Evolutionary conservation across 2,888 invertebrate species (phyloP).

Genomic region (Aleiodes alternator): DNA sequence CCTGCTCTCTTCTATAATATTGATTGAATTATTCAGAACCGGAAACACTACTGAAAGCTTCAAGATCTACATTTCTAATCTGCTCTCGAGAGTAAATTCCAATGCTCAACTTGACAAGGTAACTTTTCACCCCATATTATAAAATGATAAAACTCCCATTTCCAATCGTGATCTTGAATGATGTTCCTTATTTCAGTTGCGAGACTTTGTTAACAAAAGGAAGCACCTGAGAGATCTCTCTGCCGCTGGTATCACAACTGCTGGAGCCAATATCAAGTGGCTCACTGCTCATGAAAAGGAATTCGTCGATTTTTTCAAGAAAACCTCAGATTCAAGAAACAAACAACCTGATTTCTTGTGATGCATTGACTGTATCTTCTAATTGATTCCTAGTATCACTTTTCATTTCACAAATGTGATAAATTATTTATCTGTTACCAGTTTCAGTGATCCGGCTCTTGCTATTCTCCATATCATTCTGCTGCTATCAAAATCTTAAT

Average conservation of each 20-base stretch:
- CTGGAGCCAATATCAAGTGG: slow-evolving; percentile 45
- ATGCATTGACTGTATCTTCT: slow-evolving; percentile 6
- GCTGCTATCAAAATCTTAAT: no score
- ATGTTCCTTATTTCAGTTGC: slow-evolving; percentile 31
- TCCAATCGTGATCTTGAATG: not conserved
- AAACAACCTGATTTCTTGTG: not conserved
- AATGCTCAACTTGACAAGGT: slow-evolving; percentile 46
- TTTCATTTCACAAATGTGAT: slow-evolving; percentile 9
- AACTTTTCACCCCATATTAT: not conserved
- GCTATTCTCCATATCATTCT: not conserved
- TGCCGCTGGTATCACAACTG: slow-evolving; percentile 18
- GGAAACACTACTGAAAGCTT: not conserved
- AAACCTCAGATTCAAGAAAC: not conserved
- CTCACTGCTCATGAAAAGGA: slow-evolving; percentile 20
- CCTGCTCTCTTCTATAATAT: no score
- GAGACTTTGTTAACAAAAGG: not conserved
- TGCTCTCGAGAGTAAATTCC: slow-evolving; percentile 48
- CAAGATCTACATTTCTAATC: slow-evolving; percentile 35
- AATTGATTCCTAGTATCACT: slow-evolving; percentile 10
- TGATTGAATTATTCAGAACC: slow-evolving; percentile 33
- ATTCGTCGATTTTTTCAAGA: slow-evolving; percentile 23
- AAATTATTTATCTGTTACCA: not conserved
- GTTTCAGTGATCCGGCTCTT: no score
- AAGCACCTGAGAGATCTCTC: not conserved
- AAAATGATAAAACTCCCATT: not conserved